Evolutionary conservation across 2,888 invertebrate genomes (phyloP).

Genomic region (Limnephilus auricula): DNA sequence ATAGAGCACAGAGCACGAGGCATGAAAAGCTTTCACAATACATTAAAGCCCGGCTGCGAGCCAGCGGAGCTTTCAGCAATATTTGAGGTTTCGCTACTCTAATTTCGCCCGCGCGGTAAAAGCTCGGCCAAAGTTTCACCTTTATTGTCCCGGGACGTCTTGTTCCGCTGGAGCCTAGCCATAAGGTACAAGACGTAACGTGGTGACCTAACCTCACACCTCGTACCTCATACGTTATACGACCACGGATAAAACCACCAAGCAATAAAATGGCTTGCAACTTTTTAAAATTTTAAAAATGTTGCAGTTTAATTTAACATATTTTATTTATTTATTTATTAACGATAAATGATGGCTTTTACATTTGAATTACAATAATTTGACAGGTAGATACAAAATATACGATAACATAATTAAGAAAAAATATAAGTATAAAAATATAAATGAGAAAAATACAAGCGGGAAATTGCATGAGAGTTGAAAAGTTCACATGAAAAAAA

Average conservation of each 20-base stretch:
- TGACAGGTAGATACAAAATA: too few species aligned
- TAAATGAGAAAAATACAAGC: too few species aligned
- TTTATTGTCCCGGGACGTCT: background rate
- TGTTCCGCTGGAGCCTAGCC: background rate
- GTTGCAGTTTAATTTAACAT: background rate
- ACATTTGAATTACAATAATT: too few species aligned
- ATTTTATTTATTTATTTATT: too few species aligned
- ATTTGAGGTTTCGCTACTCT: background rate
- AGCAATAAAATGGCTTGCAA: background rate
- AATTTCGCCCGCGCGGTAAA: constrained; percentile 1
- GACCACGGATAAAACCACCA: background rate
- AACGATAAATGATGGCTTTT: too few species aligned
- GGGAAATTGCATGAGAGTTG: too few species aligned
- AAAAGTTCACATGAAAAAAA: too few species aligned
- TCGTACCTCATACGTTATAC: background rate
- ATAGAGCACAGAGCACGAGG: background rate
- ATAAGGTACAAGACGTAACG: background rate
- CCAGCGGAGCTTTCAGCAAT: constrained; percentile 21
- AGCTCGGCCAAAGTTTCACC: background rate
- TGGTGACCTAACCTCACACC: background rate
- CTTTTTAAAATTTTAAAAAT: background rate
- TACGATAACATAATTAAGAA: too few species aligned
- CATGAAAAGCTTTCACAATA: constrained; percentile 50
- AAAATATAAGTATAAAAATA: too few species aligned
- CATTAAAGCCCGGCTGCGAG: constrained; percentile 35